phyloP scores from a whole-genome alignment of 1,140 invertebrate species.

The Cardiocondyla obscurior region DNA sequence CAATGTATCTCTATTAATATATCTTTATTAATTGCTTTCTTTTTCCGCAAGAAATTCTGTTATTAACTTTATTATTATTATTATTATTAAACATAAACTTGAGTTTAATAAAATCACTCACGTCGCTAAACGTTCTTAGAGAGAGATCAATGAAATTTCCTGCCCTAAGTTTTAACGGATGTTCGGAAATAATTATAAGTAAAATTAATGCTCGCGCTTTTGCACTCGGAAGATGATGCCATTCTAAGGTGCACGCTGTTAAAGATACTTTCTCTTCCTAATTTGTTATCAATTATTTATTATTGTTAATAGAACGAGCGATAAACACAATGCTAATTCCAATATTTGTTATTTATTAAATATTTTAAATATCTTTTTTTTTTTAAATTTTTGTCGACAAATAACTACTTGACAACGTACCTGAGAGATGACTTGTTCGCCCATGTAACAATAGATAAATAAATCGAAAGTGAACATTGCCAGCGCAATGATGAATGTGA shows the following conservation, averaged over 20 bases:
- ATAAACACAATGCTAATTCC: not conserved
- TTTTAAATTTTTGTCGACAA: not conserved
- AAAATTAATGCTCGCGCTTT: conserved; percentile 64
- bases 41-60: not conserved
- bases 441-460: conserved; percentile 27
- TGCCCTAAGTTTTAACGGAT: conserved; percentile 55
- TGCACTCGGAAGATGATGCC: conserved; percentile 60
- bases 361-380: not conserved
- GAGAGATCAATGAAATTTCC: conserved; percentile 65
- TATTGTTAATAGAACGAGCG: not conserved
- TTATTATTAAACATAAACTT: too few relatives aligned
- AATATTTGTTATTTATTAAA: not conserved
- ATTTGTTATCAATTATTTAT: not conserved
- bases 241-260: conserved; percentile 60
- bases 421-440: conserved; percentile 13
- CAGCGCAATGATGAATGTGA: not conserved
- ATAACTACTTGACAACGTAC: not conserved
- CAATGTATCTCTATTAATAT: not conserved
- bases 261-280: conserved; percentile 62
- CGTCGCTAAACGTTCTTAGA: conserved; percentile 63
- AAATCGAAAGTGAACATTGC: not conserved
- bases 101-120: not conserved
- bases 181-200: conserved; percentile 63
- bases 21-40: not conserved
- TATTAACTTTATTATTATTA: not conserved